phyloP scores from a whole-genome alignment of 2,113 vertebrate species.

The Pterocles burchelli region DNA sequence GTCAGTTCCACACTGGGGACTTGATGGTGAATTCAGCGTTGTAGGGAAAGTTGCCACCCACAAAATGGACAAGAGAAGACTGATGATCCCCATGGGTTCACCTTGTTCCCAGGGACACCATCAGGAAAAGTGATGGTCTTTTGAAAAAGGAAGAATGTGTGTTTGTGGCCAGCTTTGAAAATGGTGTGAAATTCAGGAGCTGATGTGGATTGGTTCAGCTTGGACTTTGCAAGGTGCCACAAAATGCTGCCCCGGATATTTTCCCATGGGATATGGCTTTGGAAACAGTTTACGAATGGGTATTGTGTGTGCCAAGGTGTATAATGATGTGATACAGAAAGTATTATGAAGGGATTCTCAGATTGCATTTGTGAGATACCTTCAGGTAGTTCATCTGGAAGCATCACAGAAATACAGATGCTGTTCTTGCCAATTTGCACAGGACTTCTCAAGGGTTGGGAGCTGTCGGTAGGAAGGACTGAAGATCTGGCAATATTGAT shows the following conservation, averaged over 20 bases:
- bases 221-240: neutral
- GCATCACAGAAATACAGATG: neutral
- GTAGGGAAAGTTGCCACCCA: neutral
- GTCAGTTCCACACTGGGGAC: neutral
- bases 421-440: neutral
- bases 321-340: neutral
- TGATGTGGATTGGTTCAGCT: neutral
- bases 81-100: neutral
- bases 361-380: neutral
- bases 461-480: fast-evolving
- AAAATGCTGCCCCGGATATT: neutral
- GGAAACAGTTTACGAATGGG: neutral
- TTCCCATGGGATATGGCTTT: neutral
- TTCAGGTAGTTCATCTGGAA: neutral
- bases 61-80: neutral
- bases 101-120: neutral
- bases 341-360: neutral
- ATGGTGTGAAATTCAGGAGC: neutral
- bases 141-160: neutral
- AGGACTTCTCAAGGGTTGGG: neutral
- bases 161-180: neutral
- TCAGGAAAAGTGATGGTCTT: neutral
- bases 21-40: too few species aligned
- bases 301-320: too few species aligned
- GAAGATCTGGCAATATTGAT: neutral